Evolutionary conservation across 2,888 invertebrate genomes (phyloP).

Genomic region (Carpatolechia fugitivella): DNA sequence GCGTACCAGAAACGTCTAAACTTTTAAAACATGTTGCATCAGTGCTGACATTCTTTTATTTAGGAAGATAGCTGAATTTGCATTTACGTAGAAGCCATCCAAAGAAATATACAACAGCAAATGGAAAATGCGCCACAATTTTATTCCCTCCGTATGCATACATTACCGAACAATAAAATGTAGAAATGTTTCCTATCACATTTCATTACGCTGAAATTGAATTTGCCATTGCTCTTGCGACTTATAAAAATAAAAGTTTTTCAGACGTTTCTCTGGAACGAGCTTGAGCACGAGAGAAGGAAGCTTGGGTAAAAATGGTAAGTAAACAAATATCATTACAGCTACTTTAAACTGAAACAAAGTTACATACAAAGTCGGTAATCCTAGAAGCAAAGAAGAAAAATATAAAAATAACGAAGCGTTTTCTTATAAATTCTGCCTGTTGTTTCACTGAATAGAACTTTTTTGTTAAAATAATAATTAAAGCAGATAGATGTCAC

Average conservation of each 20-base stretch:
- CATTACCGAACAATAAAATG: conserved; percentile 4
- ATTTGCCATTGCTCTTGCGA: conserved; percentile 3
- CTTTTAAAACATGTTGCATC: neutral
- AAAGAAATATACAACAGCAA: neutral
- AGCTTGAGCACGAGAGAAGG: too few species aligned
- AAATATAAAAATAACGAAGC: too few species aligned
- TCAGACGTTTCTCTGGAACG: neutral
- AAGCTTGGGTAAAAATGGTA: too few species aligned
- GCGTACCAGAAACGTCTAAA: neutral
- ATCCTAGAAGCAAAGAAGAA: too few species aligned
- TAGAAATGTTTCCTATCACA: conserved; percentile 2
- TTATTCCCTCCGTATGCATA: conserved; percentile 4
- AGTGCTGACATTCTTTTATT: conserved; percentile 4
- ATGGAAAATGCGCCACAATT: conserved; percentile 4
- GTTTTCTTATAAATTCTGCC: too few species aligned
- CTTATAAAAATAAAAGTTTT: too few species aligned
- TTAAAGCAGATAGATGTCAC: too few species aligned
- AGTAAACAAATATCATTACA: too few species aligned
- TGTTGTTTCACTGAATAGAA: too few species aligned
- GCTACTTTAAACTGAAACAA: too few species aligned
- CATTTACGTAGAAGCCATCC: neutral
- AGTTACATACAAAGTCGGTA: too few species aligned
- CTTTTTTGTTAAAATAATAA: too few species aligned
- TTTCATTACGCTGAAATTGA: conserved; percentile 5
- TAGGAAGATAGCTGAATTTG: neutral